A percentile compares a stretch with the other conserved stretches of the same genome.
Evolutionary conservation across 2,888 invertebrate species (phyloP).

Genomic region (Glomeris marginata): DNA sequence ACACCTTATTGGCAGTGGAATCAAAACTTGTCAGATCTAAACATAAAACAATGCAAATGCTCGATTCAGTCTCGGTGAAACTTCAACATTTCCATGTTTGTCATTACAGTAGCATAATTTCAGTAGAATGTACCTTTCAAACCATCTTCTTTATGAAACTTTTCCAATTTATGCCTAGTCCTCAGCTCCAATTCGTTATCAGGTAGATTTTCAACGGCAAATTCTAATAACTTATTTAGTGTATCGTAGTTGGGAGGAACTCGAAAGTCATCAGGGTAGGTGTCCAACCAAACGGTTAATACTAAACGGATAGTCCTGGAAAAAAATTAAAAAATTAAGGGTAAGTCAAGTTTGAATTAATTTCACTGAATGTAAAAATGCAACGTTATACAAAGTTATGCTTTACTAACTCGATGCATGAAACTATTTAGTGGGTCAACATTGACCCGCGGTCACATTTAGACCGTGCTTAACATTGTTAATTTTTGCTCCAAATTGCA

Average conservation of each 20-base stretch:
- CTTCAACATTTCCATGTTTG: too few species aligned
- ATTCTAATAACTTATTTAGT: slow-evolving; percentile 66
- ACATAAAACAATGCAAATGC: not conserved
- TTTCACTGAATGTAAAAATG: too few species aligned
- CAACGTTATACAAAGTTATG: too few species aligned
- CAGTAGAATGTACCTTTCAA: slow-evolving; percentile 21
- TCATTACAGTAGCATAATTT: too few species aligned
- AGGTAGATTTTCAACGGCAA: slow-evolving; percentile 64
- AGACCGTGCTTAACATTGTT: too few species aligned
- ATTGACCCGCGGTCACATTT: too few species aligned
- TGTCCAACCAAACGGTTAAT: slow-evolving; percentile 93
- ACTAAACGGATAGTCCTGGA: slow-evolving; percentile 68
- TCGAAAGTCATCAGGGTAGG: slow-evolving; percentile 88
- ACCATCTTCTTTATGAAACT: slow-evolving; percentile 45
- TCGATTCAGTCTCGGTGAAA: too few species aligned
- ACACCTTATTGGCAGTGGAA: not conserved
- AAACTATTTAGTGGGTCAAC: not conserved
- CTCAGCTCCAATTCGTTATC: slow-evolving; percentile 64
- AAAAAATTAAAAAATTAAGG: slow-evolving; percentile 16
- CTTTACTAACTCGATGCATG: slow-evolving; percentile 17
- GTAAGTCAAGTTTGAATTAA: too few species aligned
- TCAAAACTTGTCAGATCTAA: too few species aligned
- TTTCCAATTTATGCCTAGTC: slow-evolving; percentile 58
- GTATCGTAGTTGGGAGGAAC: slow-evolving; percentile 62
- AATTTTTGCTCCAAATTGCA: too few species aligned